These are phyloP conservation scores for Chrysomela aeneicollis DNA, from an alignment of 2,888 invertebrate genomes.

Conservation along the genomic window DNA sequence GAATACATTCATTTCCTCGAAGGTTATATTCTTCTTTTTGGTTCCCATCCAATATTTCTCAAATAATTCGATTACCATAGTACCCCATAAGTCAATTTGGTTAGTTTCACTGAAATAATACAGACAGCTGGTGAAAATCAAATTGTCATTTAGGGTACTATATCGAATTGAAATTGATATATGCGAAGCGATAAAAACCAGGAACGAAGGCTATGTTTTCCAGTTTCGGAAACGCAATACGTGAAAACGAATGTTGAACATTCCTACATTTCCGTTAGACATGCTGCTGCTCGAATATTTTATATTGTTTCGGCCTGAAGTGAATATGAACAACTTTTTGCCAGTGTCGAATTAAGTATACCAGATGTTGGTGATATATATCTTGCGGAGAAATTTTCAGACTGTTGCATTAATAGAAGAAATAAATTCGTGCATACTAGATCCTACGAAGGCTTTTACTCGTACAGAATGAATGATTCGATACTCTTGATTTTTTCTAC, in stretches of 20 bases:
- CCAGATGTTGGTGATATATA: slow-evolving; percentile 34
- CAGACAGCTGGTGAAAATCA: too few relatives aligned
- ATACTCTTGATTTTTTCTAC: too few relatives aligned
- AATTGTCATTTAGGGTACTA: too few relatives aligned
- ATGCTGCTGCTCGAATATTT: neutral
- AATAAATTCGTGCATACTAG: too few relatives aligned
- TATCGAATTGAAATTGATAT: neutral
- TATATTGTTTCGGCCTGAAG: neutral
- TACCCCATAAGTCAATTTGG: too few relatives aligned
- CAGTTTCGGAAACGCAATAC: neutral
- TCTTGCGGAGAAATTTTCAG: slow-evolving; percentile 19
- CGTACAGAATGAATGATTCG: too few relatives aligned
- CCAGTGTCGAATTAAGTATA: slow-evolving; percentile 26
- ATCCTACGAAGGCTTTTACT: too few relatives aligned
- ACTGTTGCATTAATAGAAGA: too few relatives aligned
- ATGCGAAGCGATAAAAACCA: neutral
- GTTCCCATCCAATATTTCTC: too few relatives aligned
- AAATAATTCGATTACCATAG: slow-evolving; percentile 5
- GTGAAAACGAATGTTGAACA: neutral
- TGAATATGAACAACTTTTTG: slow-evolving; percentile 28
- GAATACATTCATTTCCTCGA: too few relatives aligned
- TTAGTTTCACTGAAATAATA: neutral
- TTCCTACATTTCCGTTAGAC: neutral
- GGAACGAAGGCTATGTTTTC: neutral
- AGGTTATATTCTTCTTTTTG: too few relatives aligned